Conservation (phyloP, 1,140 invertebrate genomes). For the Nilaparvata lugens region DNA sequence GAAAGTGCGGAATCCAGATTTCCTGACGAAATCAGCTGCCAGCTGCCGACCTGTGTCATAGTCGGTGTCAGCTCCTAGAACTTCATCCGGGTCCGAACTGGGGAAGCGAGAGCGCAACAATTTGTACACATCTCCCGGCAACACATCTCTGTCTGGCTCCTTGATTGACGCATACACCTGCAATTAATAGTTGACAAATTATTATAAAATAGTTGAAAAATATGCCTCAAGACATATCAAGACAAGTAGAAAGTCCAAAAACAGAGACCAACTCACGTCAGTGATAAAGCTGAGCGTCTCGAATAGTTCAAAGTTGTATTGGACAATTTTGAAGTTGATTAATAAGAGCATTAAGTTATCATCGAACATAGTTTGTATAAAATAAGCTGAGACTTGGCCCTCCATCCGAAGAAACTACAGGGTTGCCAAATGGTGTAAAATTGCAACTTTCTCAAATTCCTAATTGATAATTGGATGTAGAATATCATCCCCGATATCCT, state of each 20-base stretch:
- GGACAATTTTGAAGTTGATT: too few species aligned
- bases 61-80: conserved; percentile 80
- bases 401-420: too few species aligned
- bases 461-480: too few species aligned
- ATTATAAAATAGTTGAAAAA: conserved; percentile 10
- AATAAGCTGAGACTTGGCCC: too few species aligned
- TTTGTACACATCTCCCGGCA: conserved; percentile 56
- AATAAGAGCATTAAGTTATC: too few species aligned
- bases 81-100: conserved; percentile 59
- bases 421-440: too few species aligned
- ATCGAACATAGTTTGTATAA: too few species aligned
- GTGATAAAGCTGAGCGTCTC: conserved; percentile 74
- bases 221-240: conserved; percentile 9
- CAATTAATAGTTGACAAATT: too few species aligned
- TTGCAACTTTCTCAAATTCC: too few species aligned
- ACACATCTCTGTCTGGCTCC: conserved; percentile 40
- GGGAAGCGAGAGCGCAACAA: conserved; percentile 58
- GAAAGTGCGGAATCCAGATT: conserved; percentile 63
- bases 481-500: too few species aligned
- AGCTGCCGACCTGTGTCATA: conserved; percentile 83
- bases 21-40: conserved; percentile 71
- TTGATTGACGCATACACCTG: conserved; percentile 41
- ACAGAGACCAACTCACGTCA: conserved; percentile 52
- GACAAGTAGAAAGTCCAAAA: too few species aligned
- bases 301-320: too few species aligned